Base-by-base conservation (phyloP, 2,797 vertebrate genomes). In the Enteromius paludinosus region DNA sequence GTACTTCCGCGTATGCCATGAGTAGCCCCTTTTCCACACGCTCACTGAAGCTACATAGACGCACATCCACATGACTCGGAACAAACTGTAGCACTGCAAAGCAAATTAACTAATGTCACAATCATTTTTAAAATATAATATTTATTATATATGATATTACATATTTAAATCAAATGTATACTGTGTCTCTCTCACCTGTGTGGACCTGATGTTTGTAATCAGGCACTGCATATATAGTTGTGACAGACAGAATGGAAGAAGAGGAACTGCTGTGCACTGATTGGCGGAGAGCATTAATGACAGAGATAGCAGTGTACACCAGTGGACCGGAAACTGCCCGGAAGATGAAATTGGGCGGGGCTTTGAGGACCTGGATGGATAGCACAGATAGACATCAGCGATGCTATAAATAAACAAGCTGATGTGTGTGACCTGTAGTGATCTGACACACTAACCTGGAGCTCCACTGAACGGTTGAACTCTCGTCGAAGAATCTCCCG, bases 21-120 rank as follows among this genome's bases (percentile, higher is more conserved):
- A 88, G 88, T 83, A 99, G 92, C 12, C 97, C 98, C 28, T 91
- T 95, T 93, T 98, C 97, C 0, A 99, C 93, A 4, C 91, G 95
- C 85, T 95, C 96, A 18, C 95, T 97, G 75, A 99, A 99, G 93
- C 94, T 97, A 79, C 98, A 99, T 82, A 98, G 91, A 4, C 96
- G 90, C 28, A 96, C 88, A 23, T 99, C 97, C 49, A 97, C 88
- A 0, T 95, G 95, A 33, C 91, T 89, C n/a, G 98, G 97, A 66
- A 99, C 97, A 84, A 99, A 99, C 93, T 98, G 97, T 85, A 99
- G 95, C 49, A 98, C 96, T 97, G 89, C n/a, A 83, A 25, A 14
- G 52, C 43, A 82, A 49, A 82, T 4, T 75, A 20, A 28, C 20
- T 6, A 66, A 69, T 41, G 28, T 47, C 80, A 69, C 7, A 65